Conservation (phyloP, 2,113 vertebrate species). For the Himantopus leucocephalus region DNA sequence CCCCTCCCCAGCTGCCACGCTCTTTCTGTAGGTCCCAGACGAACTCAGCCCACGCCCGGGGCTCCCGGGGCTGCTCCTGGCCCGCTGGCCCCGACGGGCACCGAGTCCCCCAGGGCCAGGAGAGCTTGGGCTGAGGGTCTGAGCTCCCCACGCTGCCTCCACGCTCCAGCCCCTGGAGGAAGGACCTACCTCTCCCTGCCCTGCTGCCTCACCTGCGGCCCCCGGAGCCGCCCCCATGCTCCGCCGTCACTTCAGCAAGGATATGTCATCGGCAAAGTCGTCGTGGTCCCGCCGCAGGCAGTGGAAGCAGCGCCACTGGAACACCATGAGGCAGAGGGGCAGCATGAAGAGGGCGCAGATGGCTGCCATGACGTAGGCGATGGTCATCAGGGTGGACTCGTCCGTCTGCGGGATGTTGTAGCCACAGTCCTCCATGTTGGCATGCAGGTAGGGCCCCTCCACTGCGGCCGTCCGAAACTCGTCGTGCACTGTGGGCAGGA, state of each 20-base stretch:
- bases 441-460: conserved; percentile 86
- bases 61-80: neutral
- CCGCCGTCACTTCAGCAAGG: conserved; percentile 86
- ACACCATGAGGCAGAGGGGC: conserved; percentile 97
- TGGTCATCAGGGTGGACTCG: conserved; percentile 98
- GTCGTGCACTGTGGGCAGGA: conserved; percentile 80
- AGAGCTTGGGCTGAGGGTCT: neutral
- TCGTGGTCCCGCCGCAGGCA: conserved; percentile 86
- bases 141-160: neutral
- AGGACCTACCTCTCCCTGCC: neutral
- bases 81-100: neutral
- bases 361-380: conserved; percentile 97
- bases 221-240: neutral
- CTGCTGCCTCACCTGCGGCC: neutral
- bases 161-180: neutral
- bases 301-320: conserved; percentile 95
- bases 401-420: conserved; percentile 98
- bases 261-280: conserved; percentile 95
- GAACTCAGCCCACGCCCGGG: neutral
- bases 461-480: conserved; percentile 89
- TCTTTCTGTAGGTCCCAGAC: neutral
- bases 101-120: neutral
- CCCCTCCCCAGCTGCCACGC: neutral
- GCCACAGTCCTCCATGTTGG: conserved; percentile 94
- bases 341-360: conserved; percentile 99